Evolutionary conservation across 2,113 vertebrate species (phyloP), one percentile per base, ranked within the genome.

Genomic region (Cyprinus carpio): DNA sequence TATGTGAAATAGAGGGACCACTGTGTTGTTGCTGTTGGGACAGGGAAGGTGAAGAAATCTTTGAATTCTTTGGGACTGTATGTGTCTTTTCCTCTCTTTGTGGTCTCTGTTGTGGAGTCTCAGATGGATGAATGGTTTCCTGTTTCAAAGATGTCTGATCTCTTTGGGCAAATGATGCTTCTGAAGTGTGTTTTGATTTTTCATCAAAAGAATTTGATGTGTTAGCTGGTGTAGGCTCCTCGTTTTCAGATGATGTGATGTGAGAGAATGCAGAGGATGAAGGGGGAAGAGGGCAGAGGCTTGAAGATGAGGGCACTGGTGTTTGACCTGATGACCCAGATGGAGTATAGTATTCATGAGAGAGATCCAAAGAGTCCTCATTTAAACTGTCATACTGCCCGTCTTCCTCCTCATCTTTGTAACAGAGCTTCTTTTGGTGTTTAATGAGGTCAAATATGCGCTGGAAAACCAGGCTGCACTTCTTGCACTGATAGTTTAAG

Each of bases 401-500:
- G 40, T 99, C 98, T 82, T 99, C 98, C 85, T 99, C 98, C 92
- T 99, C 98, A 87, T 99, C 98, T 94, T 99, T 99, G 92, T 99
- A 99, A 92, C 98, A 99, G 91, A 98, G 95, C 93, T 99, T 99
- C 92, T 99, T 99, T 95, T 99, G 98, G 92, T 99, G 98, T 92
- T 99, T 99, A 93, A 99, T 99, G 85, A 99, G 95, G 92, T 99
- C 98, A 90, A 99, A 99, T 92, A 99, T 99, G 81, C 98, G 95
- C 91, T 99, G 98, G 92, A 99, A 99, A 90, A 99, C 97, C 60
- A 99, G 94, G 90, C 95, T 99, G 88, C 98, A 99, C 89, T 99
- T 99, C 92, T 99, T 99, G 93, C 98, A 99, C 89, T 99, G 98
- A 92, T 99, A 99, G 91, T 99, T 99, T 89, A 99, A 89, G 91